Evolutionary conservation across 1,140 invertebrate species (phyloP), one percentile per base, ranked within the genome.

Genomic region (Lepidurus packardi): DNA sequence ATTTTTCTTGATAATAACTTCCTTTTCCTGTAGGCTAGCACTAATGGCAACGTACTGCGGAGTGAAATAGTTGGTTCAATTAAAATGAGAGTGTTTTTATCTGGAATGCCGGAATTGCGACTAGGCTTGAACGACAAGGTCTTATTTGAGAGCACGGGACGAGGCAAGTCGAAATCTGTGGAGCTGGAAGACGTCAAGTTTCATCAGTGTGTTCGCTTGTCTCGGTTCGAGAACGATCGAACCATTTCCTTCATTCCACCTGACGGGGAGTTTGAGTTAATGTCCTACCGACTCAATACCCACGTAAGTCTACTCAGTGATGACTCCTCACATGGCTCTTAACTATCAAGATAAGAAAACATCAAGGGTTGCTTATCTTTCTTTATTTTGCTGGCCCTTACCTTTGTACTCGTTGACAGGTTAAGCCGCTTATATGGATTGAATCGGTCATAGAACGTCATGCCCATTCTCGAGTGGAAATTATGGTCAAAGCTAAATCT

Each of bases 181-280:
- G 98, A 99, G 86, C 85, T 99, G 53, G 98, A 99, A 86, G 98
- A 99, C 87, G 96, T 99, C 0, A 99, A 99, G 85, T 99, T 99
- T 84, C 98, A 99, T 86, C 98, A 99, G 84, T 99, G 98, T 86
- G 98, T 99, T 0, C 88, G 98, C 80, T 85, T 99, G 75, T 99
- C 98, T 0, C 88, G 91, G 84, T 99, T 99, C 88, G 98, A 99
- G 84, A 99, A 99, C 84, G 98, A 99, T 84, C 89, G 98, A 53
- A 98, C 97, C 0, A 99, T 99, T 81, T 98, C 96, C 0, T 99
- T 99, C 82, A 98, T 99, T 83, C 98, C 98, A 73, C 98, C 98
- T 0, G 98, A 99, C 88, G 98, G 98, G 41, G 98, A 99, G 85
- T 99, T 99, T 89, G 98, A 99, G 85, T 86, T 99, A n/a, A 99